Percentiles rank a stretch among this genome's conserved stretches.
These are phyloP conservation scores for Bolborhynchus lineola DNA, from an alignment of 2,113 vertebrate genomes.

Conservation along the genomic window DNA sequence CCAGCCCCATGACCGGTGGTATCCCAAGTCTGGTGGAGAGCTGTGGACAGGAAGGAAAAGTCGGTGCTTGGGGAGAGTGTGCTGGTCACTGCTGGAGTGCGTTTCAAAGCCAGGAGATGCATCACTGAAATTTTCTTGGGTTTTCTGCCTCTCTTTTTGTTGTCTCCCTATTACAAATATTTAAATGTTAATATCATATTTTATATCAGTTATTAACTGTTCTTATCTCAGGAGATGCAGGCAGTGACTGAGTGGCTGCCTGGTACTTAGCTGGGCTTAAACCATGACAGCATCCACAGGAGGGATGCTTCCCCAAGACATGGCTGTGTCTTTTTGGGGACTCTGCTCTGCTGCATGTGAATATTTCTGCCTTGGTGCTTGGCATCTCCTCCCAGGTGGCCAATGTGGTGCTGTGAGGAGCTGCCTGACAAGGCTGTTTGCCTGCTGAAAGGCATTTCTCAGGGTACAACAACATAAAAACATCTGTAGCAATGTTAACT, in stretches of 20 bases:
- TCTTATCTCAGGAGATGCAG: not conserved
- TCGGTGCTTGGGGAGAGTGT: not conserved
- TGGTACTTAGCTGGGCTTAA: not conserved
- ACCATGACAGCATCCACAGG: not conserved
- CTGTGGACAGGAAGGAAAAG: not conserved
- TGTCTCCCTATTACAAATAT: not conserved
- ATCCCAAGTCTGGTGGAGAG: not conserved
- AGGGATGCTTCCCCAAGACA: accelerated
- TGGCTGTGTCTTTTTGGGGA: not conserved
- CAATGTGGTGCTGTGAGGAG: not conserved
- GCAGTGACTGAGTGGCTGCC: not conserved
- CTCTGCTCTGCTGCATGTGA: accelerated
- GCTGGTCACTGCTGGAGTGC: not conserved
- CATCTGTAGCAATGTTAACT: not conserved
- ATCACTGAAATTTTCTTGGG: not conserved
- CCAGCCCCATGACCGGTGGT: not conserved
- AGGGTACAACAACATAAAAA: not conserved
- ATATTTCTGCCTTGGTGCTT: not conserved
- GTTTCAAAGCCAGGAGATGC: not conserved
- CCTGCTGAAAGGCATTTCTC: not conserved
- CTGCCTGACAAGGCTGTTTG: not conserved
- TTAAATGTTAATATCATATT: not conserved
- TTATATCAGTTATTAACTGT: not conserved
- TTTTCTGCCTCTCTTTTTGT: not conserved
- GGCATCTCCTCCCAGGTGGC: not conserved